Evolutionary conservation across 2,888 invertebrate genomes (phyloP), one percentile per base, ranked within the genome.

Genomic region (Sympetrum striolatum): DNA sequence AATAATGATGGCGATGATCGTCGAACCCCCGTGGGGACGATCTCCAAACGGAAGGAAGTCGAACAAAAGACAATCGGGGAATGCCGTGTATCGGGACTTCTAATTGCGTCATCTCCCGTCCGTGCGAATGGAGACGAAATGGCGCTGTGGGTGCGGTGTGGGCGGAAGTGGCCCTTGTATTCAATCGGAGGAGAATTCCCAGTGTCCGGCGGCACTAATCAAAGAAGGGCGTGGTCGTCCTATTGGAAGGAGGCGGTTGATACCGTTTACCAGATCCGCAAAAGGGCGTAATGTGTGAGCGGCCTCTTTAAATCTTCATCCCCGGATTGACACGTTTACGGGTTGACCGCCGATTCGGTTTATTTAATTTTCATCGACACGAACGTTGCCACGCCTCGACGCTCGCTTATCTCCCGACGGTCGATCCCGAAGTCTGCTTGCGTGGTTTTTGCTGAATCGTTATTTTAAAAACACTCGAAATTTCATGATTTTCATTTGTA

Each of bases 171-270:
- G 60, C 35, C 22, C 86, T 22, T 86, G 86, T 60, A 22, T 64
- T 86, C 86, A 60, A 86, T 86, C 64, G 60, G 60, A 0, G 39
- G 86, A 60, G 60, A 86, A 73, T 73, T 86, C 35, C 31, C 86
- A 37, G n/a, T 86, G 60, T 86, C 86, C 86, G 60, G 86, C 60
- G 37, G 37, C 86, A 37, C 37, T 64, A 60, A 86, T 86, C 86
- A 86, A 86, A 60, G 58, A 64, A 86, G 64, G 86, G 86, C 60
- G 86, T 86, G 86, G 58, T 31, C 86, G 35, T 35, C 58, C 64
- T 86, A 86, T 60, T 86, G n/a, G 64, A 86, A 18, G 31, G 8
- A 58, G 60, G 39, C 35, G 35, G 86, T 25, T 73, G 14, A 73
- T 73, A 73, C 73, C 73, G 73, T 73, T 73, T 73, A 73, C 73